phyloP scores from a whole-genome alignment of 2,888 invertebrate species.

The Megalurothrips usitatus region DNA sequence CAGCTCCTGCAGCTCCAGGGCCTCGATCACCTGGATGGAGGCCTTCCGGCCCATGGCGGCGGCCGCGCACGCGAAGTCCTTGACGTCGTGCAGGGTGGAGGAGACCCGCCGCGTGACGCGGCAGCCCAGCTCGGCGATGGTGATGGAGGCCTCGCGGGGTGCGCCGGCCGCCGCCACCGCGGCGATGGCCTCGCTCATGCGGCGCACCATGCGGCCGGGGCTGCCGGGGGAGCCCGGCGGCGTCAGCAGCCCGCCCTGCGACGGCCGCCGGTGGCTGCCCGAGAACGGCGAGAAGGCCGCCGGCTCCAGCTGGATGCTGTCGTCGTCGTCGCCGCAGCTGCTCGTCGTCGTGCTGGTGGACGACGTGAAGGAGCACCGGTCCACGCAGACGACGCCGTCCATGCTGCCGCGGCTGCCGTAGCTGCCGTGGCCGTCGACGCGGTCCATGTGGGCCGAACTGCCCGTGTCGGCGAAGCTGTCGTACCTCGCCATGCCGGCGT shows the following conservation, averaged over 20 bases:
- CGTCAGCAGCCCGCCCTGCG: neutral
- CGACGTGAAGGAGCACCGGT: neutral
- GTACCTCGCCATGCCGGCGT: neutral
- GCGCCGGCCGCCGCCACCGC: neutral
- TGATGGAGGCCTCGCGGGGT: neutral
- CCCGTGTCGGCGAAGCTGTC: neutral
- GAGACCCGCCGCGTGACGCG: neutral
- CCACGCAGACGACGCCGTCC: neutral
- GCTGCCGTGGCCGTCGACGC: neutral
- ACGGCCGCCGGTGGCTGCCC: neutral
- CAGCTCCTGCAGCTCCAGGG: constrained; percentile 16
- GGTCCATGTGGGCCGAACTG: neutral
- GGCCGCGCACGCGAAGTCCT: neutral
- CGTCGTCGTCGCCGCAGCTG: neutral
- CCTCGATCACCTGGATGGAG: neutral
- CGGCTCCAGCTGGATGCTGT: constrained; percentile 7
- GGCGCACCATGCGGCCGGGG: constrained; percentile 11
- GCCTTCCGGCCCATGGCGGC: neutral
- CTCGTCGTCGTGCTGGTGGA: neutral
- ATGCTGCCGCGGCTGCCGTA: neutral
- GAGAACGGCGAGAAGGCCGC: neutral
- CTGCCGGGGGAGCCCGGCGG: neutral
- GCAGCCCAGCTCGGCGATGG: neutral
- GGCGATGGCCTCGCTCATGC: neutral
- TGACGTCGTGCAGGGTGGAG: neutral